A percentile compares a stretch with the other conserved stretches of the same genome.
These are phyloP conservation scores for Oryctolagus cuniculus DNA, from an alignment of 2,113 vertebrate species.

Conservation along the genomic window mOryCun1.1 NC_091436.1:39140001-39140500, in stretches of 20 bases:
- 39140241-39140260: slow-evolving; percentile 15
- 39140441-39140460: slow-evolving; percentile 83
- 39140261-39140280: neutral
- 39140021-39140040: slow-evolving; percentile 24
- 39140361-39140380: slow-evolving; percentile 67
- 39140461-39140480: slow-evolving; percentile 76
- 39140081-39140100: neutral
- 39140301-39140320: neutral
- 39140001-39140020: neutral
- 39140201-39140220: neutral
- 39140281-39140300: neutral
- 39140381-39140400: slow-evolving; percentile 61
- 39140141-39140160: neutral
- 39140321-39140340: neutral
- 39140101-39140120: slow-evolving; percentile 16
- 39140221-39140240: neutral
- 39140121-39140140: slow-evolving; percentile 4
- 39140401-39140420: slow-evolving; percentile 82
- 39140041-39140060: slow-evolving; percentile 33
- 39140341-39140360: slow-evolving; percentile 51
- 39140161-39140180: neutral
- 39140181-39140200: neutral
- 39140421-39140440: slow-evolving; percentile 78
- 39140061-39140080: neutral
- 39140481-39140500: slow-evolving; percentile 84